Evolutionary conservation across 2,113 vertebrate species (phyloP).

Genomic region (Oncorhynchus nerka): DNA sequence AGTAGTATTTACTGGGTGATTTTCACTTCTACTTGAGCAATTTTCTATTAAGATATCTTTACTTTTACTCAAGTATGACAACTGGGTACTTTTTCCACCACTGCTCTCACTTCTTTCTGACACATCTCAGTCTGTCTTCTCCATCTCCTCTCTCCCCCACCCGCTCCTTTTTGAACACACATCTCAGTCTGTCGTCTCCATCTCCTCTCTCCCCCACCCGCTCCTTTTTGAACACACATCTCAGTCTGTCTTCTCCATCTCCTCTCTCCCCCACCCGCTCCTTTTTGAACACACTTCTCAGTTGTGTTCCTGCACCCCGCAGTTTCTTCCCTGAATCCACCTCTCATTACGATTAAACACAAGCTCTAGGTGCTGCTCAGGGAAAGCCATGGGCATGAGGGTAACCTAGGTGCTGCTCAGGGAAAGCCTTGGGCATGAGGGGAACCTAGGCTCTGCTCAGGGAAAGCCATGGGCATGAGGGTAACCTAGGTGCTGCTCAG

Average conservation of each 20-base stretch:
- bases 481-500: too few species aligned
- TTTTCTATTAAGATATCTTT: too few species aligned
- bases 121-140: background rate
- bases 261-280: background rate
- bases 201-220: background rate
- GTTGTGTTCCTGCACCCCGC: background rate
- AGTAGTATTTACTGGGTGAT: too few species aligned
- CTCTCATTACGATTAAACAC: constrained; percentile 9
- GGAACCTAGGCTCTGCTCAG: too few species aligned
- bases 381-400: too few species aligned
- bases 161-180: background rate
- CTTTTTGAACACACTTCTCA: background rate
- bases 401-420: too few species aligned
- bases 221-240: background rate
- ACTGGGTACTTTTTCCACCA: too few species aligned
- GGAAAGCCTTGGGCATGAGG: too few species aligned
- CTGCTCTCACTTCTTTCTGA: background rate
- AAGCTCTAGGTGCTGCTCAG: background rate
- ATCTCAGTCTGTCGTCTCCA: background rate
- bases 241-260: constrained; percentile 2
- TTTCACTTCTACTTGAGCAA: too few species aligned
- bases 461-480: too few species aligned
- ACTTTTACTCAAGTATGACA: too few species aligned
- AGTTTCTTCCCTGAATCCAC: background rate
- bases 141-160: background rate